Evolutionary conservation across 37 sponge, comb jelly and placozoan genomes (phyloP).

Genomic region (Geodia barretti): DNA sequence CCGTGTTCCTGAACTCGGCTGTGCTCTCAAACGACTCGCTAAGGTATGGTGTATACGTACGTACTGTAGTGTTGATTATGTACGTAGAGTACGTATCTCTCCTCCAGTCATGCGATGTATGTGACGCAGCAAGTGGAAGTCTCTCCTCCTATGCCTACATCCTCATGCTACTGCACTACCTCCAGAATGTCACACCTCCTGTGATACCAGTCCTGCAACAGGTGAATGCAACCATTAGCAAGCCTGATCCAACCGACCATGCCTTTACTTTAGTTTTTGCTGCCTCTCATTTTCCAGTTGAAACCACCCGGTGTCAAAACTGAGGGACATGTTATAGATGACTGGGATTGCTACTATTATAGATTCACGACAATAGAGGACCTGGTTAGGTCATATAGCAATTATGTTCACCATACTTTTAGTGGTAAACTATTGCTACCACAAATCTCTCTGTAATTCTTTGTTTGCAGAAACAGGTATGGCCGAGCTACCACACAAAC

Average conservation of each 20-base stretch:
- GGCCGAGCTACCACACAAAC: slow-evolving; percentile 34
- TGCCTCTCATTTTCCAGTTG: too few relatives aligned
- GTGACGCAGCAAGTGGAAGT: slow-evolving; percentile 87
- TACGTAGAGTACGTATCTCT: neutral
- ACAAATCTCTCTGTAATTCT: neutral
- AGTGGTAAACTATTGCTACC: too few relatives aligned
- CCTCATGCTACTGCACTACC: slow-evolving; percentile 88
- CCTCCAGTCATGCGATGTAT: slow-evolving; percentile 74
- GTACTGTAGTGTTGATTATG: neutral
- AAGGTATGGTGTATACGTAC: slow-evolving; percentile 57
- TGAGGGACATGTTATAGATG: slow-evolving; percentile 8
- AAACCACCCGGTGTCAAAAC: neutral
- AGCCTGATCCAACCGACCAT: neutral
- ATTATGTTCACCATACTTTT: neutral
- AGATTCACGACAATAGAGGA: neutral
- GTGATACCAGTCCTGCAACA: slow-evolving; percentile 82
- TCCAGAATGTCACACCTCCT: slow-evolving; percentile 79
- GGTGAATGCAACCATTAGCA: slow-evolving; percentile 46
- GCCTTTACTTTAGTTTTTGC: too few relatives aligned
- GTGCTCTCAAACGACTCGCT: slow-evolving; percentile 74
- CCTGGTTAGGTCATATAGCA: slow-evolving; percentile 26
- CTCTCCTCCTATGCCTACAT: slow-evolving; percentile 96
- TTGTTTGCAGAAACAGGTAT: slow-evolving; percentile 17
- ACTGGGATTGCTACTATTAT: slow-evolving; percentile 66
- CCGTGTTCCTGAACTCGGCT: slow-evolving; percentile 66